phyloP scores from a whole-genome alignment of 2,797 vertebrate genomes.

The Pangasius sanitwongsei region DNA sequence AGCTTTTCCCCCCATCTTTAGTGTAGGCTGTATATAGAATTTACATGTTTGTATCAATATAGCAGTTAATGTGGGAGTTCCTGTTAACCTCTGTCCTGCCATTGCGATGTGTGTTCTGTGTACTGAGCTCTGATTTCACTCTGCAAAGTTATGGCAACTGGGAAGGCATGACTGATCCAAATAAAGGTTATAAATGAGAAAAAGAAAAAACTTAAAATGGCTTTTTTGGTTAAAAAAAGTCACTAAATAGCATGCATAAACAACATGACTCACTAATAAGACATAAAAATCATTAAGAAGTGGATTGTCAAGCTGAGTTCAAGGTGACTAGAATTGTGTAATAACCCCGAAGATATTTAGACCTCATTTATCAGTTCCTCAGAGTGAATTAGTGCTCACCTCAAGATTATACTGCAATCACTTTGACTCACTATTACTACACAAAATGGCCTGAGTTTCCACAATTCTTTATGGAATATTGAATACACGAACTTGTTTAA shows the following conservation, averaged over 20 bases:
- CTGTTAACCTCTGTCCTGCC: conserved; percentile 14
- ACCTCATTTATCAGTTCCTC: not conserved
- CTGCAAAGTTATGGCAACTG: conserved; percentile 17
- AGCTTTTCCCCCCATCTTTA: not conserved
- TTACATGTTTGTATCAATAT: conserved; percentile 10
- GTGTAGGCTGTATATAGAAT: conserved; percentile 13
- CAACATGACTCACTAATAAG: not conserved
- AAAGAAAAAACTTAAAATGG: too few relatives aligned
- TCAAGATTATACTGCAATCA: too few relatives aligned
- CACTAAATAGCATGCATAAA: not conserved
- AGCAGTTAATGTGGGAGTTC: conserved; percentile 24
- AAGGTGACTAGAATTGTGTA: not conserved
- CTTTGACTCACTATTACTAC: not conserved
- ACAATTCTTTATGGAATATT: not conserved
- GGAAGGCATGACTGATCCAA: not conserved
- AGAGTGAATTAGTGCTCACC: not conserved
- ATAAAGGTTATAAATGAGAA: not conserved
- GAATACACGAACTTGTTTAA: not conserved
- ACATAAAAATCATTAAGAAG: not conserved
- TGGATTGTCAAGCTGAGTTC: not conserved
- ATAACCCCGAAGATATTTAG: not conserved
- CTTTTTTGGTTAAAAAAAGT: not conserved
- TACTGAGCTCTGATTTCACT: not conserved
- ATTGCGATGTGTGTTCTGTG: not conserved
- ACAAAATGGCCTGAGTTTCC: not conserved